A percentile compares a stretch with the other conserved stretches of the same genome.
phyloP scores from a whole-genome alignment of 2,113 vertebrate genomes.

The Bombycilla garrulus region DNA sequence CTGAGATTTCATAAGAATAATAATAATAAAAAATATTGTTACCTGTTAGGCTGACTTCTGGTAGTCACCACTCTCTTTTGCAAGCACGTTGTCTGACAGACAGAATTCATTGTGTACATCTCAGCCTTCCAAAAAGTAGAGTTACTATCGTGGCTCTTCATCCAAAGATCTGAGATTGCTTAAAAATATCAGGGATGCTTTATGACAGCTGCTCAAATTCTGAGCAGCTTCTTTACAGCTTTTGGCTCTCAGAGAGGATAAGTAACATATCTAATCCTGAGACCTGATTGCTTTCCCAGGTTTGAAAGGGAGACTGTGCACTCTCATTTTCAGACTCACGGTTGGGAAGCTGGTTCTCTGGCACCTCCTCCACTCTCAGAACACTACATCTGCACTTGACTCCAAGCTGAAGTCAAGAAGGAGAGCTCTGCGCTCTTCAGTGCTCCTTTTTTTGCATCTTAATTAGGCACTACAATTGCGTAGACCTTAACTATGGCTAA shows the following conservation, averaged over 20 bases:
- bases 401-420: background rate
- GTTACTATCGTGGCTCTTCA: constrained; percentile 8
- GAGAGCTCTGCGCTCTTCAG: background rate
- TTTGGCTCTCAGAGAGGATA: background rate
- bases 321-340: background rate
- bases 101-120: constrained; percentile 13
- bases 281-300: constrained; percentile 3
- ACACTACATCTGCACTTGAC: background rate
- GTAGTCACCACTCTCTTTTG: background rate
- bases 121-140: constrained; percentile 24
- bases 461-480: background rate
- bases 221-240: constrained; percentile 26
- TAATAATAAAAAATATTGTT: background rate
- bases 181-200: constrained; percentile 43
- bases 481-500: background rate
- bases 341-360: background rate
- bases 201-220: constrained; percentile 35
- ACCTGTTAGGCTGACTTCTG: background rate
- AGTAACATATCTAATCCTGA: constrained; percentile 23
- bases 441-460: background rate
- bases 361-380: background rate
- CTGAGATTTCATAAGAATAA: background rate
- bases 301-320: background rate
- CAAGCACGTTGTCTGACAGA: background rate
- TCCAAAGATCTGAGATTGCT: constrained; percentile 39